Evolutionary conservation across 1,140 invertebrate genomes (phyloP).

Genomic region (Lepidurus couesii): DNA sequence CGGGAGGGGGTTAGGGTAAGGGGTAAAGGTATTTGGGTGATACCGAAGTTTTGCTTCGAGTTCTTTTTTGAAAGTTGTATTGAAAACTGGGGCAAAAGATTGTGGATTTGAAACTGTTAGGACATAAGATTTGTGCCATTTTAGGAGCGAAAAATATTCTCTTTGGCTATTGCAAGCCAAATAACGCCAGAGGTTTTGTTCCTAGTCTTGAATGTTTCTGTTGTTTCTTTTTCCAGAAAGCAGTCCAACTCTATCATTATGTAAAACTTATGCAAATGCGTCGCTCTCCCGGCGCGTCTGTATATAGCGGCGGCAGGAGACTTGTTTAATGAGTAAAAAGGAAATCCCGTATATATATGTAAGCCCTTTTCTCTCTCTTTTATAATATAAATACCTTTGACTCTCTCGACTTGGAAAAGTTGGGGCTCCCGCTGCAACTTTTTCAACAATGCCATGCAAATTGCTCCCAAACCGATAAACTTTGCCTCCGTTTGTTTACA

Average conservation of each 20-base stretch:
- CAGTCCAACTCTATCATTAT: slow-evolving; percentile 4
- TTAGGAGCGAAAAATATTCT: slow-evolving; percentile 13
- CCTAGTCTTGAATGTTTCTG: background rate
- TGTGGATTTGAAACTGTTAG: background rate
- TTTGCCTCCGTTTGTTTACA: too few relatives aligned
- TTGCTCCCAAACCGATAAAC: background rate
- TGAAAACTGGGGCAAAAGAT: background rate
- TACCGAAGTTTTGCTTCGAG: background rate
- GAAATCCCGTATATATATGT: background rate
- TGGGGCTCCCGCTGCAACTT: background rate
- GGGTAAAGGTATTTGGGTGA: background rate
- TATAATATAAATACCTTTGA: background rate
- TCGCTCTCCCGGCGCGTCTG: background rate
- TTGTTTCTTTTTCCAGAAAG: slow-evolving; percentile 12
- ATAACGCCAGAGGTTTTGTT: background rate
- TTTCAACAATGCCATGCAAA: background rate
- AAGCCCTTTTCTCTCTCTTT: background rate
- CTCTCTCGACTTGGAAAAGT: background rate
- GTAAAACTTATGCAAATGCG: slow-evolving; percentile 22
- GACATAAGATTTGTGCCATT: background rate
- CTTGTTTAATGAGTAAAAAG: slow-evolving; percentile 20
- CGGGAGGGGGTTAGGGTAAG: too few relatives aligned
- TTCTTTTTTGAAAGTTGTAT: background rate
- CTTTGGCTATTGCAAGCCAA: background rate
- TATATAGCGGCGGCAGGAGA: background rate